phyloP scores from a whole-genome alignment of 2,888 invertebrate genomes.

The Drosophila koepferae region DNA sequence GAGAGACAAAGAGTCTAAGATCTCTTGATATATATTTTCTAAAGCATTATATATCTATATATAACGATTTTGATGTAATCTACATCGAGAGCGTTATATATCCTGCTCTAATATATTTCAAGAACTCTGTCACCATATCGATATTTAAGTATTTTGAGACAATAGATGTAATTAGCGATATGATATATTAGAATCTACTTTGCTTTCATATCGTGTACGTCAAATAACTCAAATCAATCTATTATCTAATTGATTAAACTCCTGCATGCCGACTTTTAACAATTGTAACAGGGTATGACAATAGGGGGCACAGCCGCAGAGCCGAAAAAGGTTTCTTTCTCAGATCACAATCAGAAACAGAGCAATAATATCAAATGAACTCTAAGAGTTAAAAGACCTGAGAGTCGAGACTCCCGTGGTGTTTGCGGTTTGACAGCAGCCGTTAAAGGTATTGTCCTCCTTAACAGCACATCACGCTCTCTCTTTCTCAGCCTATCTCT shows the following conservation, averaged over 20 bases:
- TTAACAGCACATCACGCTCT: constrained; percentile 1
- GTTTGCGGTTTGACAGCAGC: constrained; percentile 65
- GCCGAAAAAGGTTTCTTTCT: constrained; percentile 60
- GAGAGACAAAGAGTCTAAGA: neutral
- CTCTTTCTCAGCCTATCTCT: constrained; percentile 2
- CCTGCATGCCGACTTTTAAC: neutral
- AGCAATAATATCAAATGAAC: constrained; percentile 66
- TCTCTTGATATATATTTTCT: too few species aligned
- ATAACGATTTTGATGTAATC: too few species aligned
- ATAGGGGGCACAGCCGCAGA: constrained; percentile 36
- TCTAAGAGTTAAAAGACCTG: constrained; percentile 28
- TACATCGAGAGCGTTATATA: neutral
- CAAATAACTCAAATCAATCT: neutral
- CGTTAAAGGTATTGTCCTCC: constrained; percentile 32
- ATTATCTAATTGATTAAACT: constrained; percentile 10
- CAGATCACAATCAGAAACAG: constrained; percentile 68
- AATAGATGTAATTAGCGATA: neutral
- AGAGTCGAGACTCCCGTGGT: constrained; percentile 63
- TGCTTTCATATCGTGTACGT: neutral
- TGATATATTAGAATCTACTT: neutral
- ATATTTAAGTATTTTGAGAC: neutral
- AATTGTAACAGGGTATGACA: constrained; percentile 11
- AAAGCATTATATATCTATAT: too few species aligned
- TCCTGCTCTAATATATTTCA: neutral
- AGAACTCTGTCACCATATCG: too few species aligned